Evolutionary conservation across 2,113 vertebrate genomes (phyloP).

Genomic region (Trachemys scripta): DNA sequence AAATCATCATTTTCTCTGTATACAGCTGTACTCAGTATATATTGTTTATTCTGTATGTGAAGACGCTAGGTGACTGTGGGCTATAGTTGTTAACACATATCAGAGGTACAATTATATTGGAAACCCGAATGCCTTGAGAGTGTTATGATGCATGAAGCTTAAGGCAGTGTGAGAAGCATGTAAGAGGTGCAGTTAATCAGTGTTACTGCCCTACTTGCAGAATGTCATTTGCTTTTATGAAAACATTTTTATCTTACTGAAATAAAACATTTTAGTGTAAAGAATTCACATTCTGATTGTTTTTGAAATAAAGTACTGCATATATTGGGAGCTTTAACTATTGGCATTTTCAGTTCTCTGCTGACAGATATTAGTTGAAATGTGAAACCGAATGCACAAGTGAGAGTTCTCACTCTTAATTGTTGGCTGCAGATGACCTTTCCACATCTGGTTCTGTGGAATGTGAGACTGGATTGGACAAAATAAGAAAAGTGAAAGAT

Average conservation of each 20-base stretch:
- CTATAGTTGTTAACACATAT: not conserved
- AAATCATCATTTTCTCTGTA: not conserved
- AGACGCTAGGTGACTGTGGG: not conserved
- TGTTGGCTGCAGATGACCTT: slow-evolving; percentile 39
- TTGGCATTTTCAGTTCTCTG: slow-evolving; percentile 1
- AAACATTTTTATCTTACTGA: not conserved
- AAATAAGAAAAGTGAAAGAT: not conserved
- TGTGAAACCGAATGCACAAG: not conserved
- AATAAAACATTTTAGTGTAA: no score
- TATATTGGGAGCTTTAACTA: not conserved
- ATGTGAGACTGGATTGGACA: not conserved
- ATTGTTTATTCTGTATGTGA: not conserved
- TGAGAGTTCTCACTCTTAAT: not conserved
- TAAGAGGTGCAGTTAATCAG: not conserved
- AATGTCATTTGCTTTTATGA: not conserved
- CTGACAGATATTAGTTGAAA: slow-evolving; percentile 7
- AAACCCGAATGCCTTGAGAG: not conserved
- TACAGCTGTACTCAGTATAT: not conserved
- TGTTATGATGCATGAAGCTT: not conserved
- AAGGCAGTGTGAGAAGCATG: not conserved
- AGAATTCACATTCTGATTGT: not conserved
- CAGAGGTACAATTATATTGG: not conserved
- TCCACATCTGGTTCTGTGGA: not conserved
- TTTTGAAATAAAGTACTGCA: not conserved
- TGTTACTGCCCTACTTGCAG: not conserved